Evolutionary conservation across 2,888 invertebrate species (phyloP).

Genomic region (Acrobasis repandana): DNA sequence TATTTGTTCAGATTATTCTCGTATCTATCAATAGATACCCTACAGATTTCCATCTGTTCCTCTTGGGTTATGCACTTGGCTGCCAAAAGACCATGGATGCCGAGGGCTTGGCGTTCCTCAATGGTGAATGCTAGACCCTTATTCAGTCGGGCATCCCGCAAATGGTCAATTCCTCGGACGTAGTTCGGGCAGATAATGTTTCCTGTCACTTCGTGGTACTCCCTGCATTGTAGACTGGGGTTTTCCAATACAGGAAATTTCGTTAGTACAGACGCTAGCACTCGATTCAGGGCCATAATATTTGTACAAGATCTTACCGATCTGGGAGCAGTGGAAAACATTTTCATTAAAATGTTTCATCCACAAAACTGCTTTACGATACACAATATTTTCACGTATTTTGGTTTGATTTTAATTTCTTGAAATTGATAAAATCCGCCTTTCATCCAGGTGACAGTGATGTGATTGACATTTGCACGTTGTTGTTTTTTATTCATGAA

Average conservation of each 20-base stretch:
- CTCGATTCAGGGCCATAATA: conserved; percentile 63
- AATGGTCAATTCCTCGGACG: conserved; percentile 93
- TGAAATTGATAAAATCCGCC: too few species aligned
- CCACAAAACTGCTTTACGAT: too few species aligned
- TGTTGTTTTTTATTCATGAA: too few species aligned
- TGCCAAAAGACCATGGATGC: conserved; percentile 98
- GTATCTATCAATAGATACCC: conserved; percentile 94
- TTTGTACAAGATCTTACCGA: conserved; percentile 63
- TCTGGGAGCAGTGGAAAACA: too few species aligned
- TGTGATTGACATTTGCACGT: too few species aligned
- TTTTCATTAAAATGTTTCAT: too few species aligned
- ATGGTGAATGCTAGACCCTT: conserved; percentile 98
- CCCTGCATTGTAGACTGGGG: conserved; percentile 57
- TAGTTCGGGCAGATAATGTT: conserved; percentile 91
- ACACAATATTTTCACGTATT: too few species aligned
- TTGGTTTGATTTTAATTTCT: too few species aligned
- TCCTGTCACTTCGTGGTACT: conserved; percentile 89
- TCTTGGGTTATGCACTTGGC: conserved; percentile 97
- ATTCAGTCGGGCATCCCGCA: conserved; percentile 93
- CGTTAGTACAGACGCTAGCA: conserved; percentile 61
- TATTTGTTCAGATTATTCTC: conserved; percentile 97
- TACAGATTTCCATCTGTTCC: conserved; percentile 95
- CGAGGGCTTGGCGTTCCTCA: conserved; percentile 96
- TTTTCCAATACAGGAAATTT: conserved; percentile 60
- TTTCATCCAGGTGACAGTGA: too few species aligned